phyloP scores from a whole-genome alignment of 1,140 invertebrate genomes.

The Drosophila prosaltans region DNA sequence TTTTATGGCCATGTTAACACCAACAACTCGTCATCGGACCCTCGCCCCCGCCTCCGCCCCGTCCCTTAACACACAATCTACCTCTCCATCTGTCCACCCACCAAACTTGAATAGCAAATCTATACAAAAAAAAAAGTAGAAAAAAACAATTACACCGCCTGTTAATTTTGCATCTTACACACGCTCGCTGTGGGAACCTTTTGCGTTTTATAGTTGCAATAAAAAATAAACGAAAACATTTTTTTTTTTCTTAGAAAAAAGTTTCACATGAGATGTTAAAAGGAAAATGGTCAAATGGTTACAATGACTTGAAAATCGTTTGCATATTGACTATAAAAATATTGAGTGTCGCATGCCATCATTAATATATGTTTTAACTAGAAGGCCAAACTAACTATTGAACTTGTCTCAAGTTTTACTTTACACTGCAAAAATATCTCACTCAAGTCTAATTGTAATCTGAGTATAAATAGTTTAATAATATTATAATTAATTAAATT shows the following conservation, averaged over 20 bases:
- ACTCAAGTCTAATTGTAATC: too few relatives aligned
- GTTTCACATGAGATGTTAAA: conserved; percentile 36
- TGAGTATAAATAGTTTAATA: too few relatives aligned
- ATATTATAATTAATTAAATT: too few relatives aligned
- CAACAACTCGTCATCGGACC: conserved; percentile 2
- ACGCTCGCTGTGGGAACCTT: conserved; percentile 67
- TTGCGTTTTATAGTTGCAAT: conserved; percentile 66
- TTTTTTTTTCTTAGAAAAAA: conserved; percentile 32
- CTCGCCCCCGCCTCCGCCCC: background rate
- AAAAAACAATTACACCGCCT: conserved; percentile 68
- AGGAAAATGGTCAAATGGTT: conserved; percentile 15
- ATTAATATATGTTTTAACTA: conserved; percentile 31
- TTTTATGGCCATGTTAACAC: conserved; percentile 70
- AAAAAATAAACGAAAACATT: conserved; percentile 39
- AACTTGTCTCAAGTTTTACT: background rate
- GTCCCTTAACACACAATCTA: background rate
- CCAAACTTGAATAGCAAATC: conserved; percentile 38
- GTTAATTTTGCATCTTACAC: conserved; percentile 65
- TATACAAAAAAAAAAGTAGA: conserved; percentile 19
- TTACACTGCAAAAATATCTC: too few relatives aligned
- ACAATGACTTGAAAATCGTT: conserved; percentile 12
- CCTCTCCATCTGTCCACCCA: conserved; percentile 12
- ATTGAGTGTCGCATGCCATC: conserved; percentile 19
- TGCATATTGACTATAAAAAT: conserved; percentile 17
- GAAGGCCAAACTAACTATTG: background rate